Evolutionary conservation across 2,113 vertebrate species (phyloP), one percentile per base, ranked within the genome.

Genomic region (Nothobranchius furzeri): DNA sequence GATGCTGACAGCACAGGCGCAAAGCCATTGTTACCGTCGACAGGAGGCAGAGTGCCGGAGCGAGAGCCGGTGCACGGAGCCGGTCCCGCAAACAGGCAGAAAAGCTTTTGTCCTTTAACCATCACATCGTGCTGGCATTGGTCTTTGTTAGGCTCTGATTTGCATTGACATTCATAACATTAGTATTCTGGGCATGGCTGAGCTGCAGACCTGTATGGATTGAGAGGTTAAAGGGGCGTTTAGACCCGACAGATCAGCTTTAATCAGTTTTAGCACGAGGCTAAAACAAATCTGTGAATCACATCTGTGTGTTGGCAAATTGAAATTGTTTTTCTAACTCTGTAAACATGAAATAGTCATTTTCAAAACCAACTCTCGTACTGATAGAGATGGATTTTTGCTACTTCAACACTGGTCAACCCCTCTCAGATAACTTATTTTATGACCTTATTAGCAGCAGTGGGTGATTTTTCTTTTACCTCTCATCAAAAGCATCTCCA

Each of bases 101-200:
- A 73, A 36, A 42, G 70, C 79, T 85, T 91, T 88, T 86, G 79
- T 87, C 80, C 79, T 61, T 78, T 73, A 50, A 57, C 73, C 85
- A 68, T 78, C 76, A 71, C 84, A 82, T 79, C 75, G 80, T 84
- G 70, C 77, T 76, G 25, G 53, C 52, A 37, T 65, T 40, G 78
- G 68, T 78, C 83, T 88, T 90, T 90, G 83, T 85, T 86, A 73
- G 64, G 30, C 46, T 64, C 69, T 83, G 81, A 89, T 89, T 89
- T 86, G 86, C 90, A 88, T 88, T 82, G 83, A 81, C 62, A 78
- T 86, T 83, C 73, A 51, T 68, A 73, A 52, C 72, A 91, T 91
- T 91, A 86, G 79, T 82, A 92, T 92, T 91, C 90, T 53, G 70
- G 70, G 53, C 91, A 87, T 82, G 72, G 42, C 55, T 59, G 58